phyloP scores from a whole-genome alignment of 1,140 invertebrate species.

The Archivesica marissinica region DNA sequence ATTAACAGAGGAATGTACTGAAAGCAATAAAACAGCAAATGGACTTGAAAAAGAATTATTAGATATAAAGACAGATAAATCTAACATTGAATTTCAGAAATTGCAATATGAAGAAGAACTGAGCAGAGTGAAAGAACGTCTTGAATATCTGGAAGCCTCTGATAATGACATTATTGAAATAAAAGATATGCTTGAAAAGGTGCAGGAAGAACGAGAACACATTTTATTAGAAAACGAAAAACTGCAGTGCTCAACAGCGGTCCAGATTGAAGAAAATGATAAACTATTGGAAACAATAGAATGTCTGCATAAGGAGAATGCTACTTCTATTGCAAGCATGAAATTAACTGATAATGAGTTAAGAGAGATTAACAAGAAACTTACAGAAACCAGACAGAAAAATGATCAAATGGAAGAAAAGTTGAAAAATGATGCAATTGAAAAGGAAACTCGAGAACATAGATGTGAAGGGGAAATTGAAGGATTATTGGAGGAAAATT shows the following conservation, averaged over 20 bases:
- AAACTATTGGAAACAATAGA: slow-evolving; percentile 39
- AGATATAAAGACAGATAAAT: slow-evolving; percentile 38
- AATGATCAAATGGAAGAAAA: slow-evolving; percentile 37
- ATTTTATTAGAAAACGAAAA: slow-evolving; percentile 52
- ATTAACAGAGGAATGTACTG: slow-evolving; percentile 34
- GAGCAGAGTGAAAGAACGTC: slow-evolving; percentile 49
- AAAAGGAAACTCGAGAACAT: slow-evolving; percentile 19
- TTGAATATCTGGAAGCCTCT: slow-evolving; percentile 42
- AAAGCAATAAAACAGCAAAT: slow-evolving; percentile 28
- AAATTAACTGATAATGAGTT: slow-evolving; percentile 13
- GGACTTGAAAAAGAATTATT: slow-evolving; percentile 24
- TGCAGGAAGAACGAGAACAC: slow-evolving; percentile 47
- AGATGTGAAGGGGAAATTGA: slow-evolving; percentile 55
- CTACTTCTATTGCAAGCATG: not conserved
- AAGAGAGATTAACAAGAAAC: not conserved
- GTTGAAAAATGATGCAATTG: not conserved
- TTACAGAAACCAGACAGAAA: not conserved
- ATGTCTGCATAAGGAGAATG: slow-evolving; percentile 39
- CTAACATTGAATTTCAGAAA: slow-evolving; percentile 47
- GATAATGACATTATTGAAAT: slow-evolving; percentile 49
- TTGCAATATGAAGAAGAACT: slow-evolving; percentile 39
- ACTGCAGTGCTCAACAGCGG: slow-evolving; percentile 9
- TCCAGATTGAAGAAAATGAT: slow-evolving; percentile 56
- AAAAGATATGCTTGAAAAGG: slow-evolving; percentile 53
- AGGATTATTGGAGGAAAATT: slow-evolving; percentile 59